Conservation (phyloP, 2,888 invertebrate genomes). For the Laspeyria flexula region DNA sequence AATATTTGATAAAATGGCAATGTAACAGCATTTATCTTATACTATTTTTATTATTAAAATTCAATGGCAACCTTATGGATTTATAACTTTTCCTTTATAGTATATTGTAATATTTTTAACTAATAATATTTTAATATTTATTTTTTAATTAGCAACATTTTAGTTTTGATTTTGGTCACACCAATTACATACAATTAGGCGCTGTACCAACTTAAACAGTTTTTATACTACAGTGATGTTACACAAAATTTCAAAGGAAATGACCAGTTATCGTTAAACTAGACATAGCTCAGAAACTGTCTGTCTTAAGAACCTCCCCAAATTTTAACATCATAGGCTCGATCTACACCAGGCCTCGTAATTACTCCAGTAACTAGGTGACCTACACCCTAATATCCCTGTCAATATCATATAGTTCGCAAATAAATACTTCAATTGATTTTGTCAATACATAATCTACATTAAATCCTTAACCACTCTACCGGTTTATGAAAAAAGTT, state of each 20-base stretch:
- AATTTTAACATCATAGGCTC: no score
- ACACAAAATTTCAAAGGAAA: no score
- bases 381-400: not conserved
- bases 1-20: constrained; percentile 1
- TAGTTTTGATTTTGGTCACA: constrained; percentile 4
- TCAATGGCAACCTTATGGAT: not conserved
- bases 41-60: constrained; percentile 1
- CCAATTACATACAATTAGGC: not conserved
- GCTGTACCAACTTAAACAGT: no score
- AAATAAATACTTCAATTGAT: no score
- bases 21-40: not conserved
- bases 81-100: not conserved
- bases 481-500: no score
- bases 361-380: no score
- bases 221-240: no score
- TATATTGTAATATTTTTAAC: not conserved
- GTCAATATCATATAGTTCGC: not conserved
- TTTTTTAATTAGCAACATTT: not conserved
- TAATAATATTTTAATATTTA: not conserved
- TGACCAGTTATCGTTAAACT: no score
- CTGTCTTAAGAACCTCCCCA: no score
- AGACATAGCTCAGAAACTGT: no score
- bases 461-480: not conserved
- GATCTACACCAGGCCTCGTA: no score
- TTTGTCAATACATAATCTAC: not conserved